These are phyloP conservation scores for Dipodomys merriami DNA, from an alignment of 2,113 vertebrate genomes.

Conservation along the genomic window DNA sequence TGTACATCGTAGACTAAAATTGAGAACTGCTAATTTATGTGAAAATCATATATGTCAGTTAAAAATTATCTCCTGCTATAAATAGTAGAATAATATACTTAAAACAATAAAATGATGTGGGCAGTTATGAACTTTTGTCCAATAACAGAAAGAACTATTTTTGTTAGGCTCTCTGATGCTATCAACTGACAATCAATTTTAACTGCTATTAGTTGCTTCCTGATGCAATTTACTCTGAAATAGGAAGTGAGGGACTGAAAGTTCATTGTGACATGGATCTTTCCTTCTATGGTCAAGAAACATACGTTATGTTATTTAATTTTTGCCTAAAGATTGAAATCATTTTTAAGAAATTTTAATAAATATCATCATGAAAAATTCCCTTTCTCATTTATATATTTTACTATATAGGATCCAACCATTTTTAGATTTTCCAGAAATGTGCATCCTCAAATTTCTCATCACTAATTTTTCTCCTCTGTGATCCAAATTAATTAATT, in stretches of 20 bases:
- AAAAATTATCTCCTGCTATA: not conserved
- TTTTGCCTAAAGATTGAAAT: not conserved
- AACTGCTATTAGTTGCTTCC: not conserved
- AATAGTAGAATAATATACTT: not conserved
- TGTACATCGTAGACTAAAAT: too few species aligned
- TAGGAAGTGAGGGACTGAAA: not conserved
- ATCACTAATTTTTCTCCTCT: not conserved
- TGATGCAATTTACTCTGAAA: not conserved
- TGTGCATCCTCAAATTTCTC: not conserved
- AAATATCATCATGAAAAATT: not conserved
- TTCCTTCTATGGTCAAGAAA: not conserved
- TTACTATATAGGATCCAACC: not conserved
- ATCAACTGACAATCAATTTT: not conserved
- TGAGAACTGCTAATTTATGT: not conserved
- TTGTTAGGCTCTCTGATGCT: not conserved
- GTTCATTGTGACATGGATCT: not conserved
- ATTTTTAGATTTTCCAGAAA: not conserved
- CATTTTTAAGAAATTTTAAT: not conserved
- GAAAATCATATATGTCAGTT: too few species aligned
- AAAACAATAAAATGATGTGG: not conserved
- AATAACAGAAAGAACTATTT: too few species aligned
- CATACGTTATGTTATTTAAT: not conserved
- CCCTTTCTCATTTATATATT: not conserved
- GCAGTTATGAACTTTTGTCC: too few species aligned
- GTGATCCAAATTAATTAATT: not conserved